phyloP scores from a whole-genome alignment of 2,113 vertebrate genomes.

The Sylvicapra grimmia region DNA sequence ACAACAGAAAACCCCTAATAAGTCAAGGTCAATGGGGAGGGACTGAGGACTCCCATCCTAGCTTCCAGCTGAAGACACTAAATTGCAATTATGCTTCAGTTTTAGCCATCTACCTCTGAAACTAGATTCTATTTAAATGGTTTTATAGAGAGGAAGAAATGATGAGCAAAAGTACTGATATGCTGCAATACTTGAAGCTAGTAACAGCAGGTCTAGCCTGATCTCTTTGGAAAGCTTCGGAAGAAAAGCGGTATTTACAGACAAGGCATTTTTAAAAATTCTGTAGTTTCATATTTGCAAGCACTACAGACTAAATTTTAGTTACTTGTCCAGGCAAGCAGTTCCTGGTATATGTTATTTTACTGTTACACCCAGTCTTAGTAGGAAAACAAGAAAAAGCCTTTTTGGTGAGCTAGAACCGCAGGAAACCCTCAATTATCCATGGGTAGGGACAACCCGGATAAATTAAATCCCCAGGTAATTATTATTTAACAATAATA shows the following conservation, averaged over 20 bases:
- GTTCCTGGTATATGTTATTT: slow-evolving; percentile 27
- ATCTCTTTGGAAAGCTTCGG: background rate
- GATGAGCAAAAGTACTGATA: background rate
- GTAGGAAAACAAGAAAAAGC: slow-evolving; percentile 23
- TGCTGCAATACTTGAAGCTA: background rate
- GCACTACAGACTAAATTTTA: slow-evolving; percentile 19
- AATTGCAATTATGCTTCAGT: background rate
- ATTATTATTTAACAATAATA: slow-evolving; percentile 18
- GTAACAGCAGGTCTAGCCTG: background rate
- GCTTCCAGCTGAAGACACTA: background rate
- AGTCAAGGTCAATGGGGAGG: background rate
- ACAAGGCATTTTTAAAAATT: background rate
- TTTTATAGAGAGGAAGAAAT: background rate
- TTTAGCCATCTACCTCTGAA: slow-evolving; percentile 31
- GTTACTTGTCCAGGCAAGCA: slow-evolving; percentile 14
- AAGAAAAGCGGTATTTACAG: background rate
- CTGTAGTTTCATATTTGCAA: slow-evolving; percentile 26
- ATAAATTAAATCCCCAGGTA: background rate
- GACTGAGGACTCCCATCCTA: background rate
- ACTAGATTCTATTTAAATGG: background rate
- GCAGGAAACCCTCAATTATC: slow-evolving; percentile 41
- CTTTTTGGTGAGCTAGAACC: slow-evolving; percentile 3
- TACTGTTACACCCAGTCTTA: background rate
- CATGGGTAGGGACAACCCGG: background rate
- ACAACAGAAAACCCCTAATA: background rate